Evolutionary conservation across 2,113 vertebrate genomes (phyloP), one percentile per base, ranked within the genome.

Genomic region (Pelobates fuscus): DNA sequence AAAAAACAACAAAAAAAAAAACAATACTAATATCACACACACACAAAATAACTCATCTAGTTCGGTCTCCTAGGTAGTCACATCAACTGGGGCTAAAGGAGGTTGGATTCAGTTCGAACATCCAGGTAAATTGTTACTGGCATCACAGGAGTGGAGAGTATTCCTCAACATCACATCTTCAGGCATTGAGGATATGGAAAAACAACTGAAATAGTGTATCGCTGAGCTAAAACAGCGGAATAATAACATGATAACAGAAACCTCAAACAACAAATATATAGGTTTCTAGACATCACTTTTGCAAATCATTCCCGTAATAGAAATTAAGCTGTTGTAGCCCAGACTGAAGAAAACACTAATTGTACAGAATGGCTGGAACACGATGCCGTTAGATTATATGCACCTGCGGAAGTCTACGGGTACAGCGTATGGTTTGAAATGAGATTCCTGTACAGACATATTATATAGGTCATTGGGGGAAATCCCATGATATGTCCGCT

Each of bases 401-500:
- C 29, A 63, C 60, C 60, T 63, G 60, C 60, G n/a, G 60, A 63
- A 30, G 60, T 32, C 27, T 30, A 29, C 60, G 37, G 60, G 11
- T 32, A 21, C 60, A 32, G 60, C 37, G 18, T 14, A 63, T 32
- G 60, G 8, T 63, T 63, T 63, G 37, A 29, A 63, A 32, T 63
- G 60, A 52, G 60, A 63, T 63, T 63, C 60, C 60, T 17, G 18
- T 61, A 61, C 25, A 30, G 25, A 18, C 11, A 41, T 12, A 12
- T 24, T 63, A 63, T 63, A 63, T 63, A 37, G 60, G 60, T 63
- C 60, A 63, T 37, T 37, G 29, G n/a, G n/a, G 29, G 5, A 37
- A 63, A 37, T 32, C 18, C 21, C 3, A 63, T 63, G 20, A 20
- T 10, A 20, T 21, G 21, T 6, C 60, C 60, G 37, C 60, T 63